Conservation (phyloP, 1,140 invertebrate genomes). For the Aporrectodea caliginosa region DNA sequence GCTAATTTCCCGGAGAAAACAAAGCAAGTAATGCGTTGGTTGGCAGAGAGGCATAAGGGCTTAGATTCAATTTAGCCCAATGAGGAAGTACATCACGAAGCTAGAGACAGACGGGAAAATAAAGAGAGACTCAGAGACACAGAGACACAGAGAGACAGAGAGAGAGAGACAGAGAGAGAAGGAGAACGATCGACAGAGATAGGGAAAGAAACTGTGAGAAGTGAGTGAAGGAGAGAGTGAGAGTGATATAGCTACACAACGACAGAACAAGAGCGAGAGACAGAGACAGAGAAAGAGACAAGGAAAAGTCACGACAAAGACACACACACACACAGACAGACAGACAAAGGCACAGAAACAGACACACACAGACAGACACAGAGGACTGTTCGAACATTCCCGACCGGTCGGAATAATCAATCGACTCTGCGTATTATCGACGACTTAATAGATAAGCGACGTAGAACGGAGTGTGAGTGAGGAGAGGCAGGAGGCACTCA, state of each 20-base stretch:
- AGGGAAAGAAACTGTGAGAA: not conserved
- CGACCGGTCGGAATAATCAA: no score
- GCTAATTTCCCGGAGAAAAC: no score
- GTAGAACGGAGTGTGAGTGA: no score
- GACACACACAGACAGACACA: not conserved
- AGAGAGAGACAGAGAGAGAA: not conserved
- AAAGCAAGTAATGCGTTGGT: no score
- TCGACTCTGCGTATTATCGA: no score
- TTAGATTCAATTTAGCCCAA: no score
- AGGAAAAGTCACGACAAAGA: not conserved
- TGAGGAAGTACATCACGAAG: no score
- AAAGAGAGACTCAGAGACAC: not conserved
- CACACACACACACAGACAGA: not conserved
- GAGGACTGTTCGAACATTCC: no score
- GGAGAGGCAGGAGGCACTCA: no score
- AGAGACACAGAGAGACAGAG: not conserved
- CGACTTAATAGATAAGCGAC: no score
- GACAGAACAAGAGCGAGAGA: not conserved
- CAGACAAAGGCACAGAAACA: not conserved
- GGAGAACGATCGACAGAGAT: not conserved
- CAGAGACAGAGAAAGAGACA: not conserved
- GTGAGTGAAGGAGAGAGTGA: not conserved
- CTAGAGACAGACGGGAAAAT: no score
- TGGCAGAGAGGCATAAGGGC: no score
- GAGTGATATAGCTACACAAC: not conserved